These are phyloP conservation scores for Eleutherodactylus coqui DNA, from an alignment of 2,797 vertebrate genomes.

Conservation along the genomic window DNA sequence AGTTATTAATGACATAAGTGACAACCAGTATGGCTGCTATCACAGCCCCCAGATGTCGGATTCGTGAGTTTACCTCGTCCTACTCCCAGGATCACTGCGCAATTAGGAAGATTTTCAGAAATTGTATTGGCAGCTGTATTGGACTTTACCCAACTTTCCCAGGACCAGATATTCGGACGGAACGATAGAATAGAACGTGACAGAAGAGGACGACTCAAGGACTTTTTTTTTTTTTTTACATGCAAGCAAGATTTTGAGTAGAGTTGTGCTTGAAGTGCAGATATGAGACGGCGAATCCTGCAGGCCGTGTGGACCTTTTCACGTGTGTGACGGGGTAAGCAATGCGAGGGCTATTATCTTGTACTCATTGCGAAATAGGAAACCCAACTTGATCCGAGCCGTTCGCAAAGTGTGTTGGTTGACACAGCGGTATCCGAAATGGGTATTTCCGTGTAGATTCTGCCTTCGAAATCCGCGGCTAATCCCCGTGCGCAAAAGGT, in stretches of 20 bases:
- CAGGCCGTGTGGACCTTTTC: neutral
- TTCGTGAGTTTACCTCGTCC: neutral
- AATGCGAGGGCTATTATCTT: neutral
- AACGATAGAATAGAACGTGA: neutral
- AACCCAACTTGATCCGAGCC: too few species aligned
- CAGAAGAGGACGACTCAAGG: slow-evolving; percentile 19
- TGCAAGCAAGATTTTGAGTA: neutral
- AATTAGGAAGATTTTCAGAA: neutral
- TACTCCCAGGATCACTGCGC: neutral
- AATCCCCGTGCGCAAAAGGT: too few species aligned
- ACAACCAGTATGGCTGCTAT: neutral
- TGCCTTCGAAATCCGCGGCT: too few species aligned
- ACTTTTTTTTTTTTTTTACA: neutral
- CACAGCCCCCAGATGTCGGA: neutral
- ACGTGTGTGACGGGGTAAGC: neutral
- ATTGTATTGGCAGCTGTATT: neutral
- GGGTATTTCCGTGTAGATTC: too few species aligned
- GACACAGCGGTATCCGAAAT: too few species aligned
- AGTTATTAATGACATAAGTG: neutral
- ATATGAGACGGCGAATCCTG: neutral
- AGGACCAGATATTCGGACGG: neutral
- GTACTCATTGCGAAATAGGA: neutral
- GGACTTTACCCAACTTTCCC: slow-evolving; percentile 8
- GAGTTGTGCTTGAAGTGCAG: neutral
- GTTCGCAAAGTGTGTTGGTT: too few species aligned